A percentile compares a stretch with the other conserved stretches of the same genome.
These are phyloP conservation scores for Aradus depressus DNA, from an alignment of 2,888 invertebrate species.

Conservation along the genomic window DNA sequence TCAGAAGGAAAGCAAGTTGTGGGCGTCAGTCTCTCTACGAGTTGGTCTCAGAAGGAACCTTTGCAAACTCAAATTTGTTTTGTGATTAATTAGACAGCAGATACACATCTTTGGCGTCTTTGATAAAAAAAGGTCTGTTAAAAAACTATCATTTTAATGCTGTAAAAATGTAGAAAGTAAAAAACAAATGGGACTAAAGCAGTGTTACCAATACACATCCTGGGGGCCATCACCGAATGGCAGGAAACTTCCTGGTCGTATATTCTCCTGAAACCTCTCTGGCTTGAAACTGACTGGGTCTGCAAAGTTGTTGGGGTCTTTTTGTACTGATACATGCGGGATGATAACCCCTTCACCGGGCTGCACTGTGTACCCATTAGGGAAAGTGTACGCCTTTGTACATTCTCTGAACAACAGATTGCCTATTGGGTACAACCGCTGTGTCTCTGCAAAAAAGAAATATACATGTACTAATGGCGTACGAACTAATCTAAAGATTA, in stretches of 20 bases:
- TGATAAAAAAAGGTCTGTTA: too few species aligned
- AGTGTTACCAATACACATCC: constrained; percentile 7
- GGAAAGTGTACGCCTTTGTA: constrained; percentile 2
- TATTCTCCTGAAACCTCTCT: not conserved
- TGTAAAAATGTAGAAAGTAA: too few species aligned
- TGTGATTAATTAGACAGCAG: too few species aligned
- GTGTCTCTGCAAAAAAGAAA: not conserved
- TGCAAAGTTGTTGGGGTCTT: constrained; percentile 3
- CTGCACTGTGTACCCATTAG: constrained; percentile 2
- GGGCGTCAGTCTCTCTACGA: too few species aligned
- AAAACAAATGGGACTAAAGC: not conserved
- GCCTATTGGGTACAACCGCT: not conserved
- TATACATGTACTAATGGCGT: too few species aligned
- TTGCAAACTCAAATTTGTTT: too few species aligned
- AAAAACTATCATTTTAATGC: too few species aligned
- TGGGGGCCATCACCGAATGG: constrained; percentile 12
- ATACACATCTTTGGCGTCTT: too few species aligned
- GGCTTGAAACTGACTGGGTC: constrained; percentile 5
- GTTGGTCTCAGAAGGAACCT: too few species aligned
- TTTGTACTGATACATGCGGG: not conserved
- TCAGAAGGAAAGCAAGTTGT: too few species aligned
- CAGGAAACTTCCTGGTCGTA: not conserved
- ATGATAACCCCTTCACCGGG: not conserved
- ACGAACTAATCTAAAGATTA: too few species aligned
- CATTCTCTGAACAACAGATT: not conserved